Evolutionary conservation across 1,140 invertebrate genomes (phyloP), one percentile per base, ranked within the genome.

Genomic region (Armadillidium nasatum): DNA sequence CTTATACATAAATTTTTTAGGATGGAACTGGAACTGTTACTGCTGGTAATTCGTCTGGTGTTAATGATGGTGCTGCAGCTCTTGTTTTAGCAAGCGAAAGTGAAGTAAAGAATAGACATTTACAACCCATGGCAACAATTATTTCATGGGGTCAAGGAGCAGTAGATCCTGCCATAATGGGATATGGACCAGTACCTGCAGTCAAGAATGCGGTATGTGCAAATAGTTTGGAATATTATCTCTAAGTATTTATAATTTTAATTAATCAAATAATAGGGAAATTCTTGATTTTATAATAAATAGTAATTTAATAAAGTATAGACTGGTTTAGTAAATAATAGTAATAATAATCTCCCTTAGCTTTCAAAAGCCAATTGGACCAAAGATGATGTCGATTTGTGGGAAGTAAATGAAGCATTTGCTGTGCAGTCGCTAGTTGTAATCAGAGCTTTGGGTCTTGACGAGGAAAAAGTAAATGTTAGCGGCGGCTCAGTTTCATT

Each of bases 351-450:
- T 22, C 33, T 7, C 13, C 60, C 68, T 23, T 79, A 94, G 92
- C 80, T 94, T 7, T 83, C 88, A 74, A 94, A 93, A 87, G 89
- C 90, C n/a, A 87, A 88, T 6, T 95, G 93, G 94, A 86, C 83
- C 0, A 89, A 91, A 67, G 89, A 93, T 19, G 90, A 94, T 78
- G 93, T 97, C 43, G 94, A 96, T 87, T 85, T 95, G 2, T 93
- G 90, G 83, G 95, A 97, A 87, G 84, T 98, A 67, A 95, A 95
- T 82, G 93, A 95, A 86, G 93, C 92, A 0, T 95, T 94, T 85
- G 92, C 93, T 15, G 88, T 89, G 13, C 91, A 94, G 85, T 86
- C 90, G 0, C 81, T 95, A 19, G 89, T 89, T 23, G 90, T 91
- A 44, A 74, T 89, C 0, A 86, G 87, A 73, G 87, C 88, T 78